These are phyloP conservation scores for Crossaster papposus DNA, from an alignment of 53 echinoderm and acorn worm species.

Conservation along the genomic window DNA sequence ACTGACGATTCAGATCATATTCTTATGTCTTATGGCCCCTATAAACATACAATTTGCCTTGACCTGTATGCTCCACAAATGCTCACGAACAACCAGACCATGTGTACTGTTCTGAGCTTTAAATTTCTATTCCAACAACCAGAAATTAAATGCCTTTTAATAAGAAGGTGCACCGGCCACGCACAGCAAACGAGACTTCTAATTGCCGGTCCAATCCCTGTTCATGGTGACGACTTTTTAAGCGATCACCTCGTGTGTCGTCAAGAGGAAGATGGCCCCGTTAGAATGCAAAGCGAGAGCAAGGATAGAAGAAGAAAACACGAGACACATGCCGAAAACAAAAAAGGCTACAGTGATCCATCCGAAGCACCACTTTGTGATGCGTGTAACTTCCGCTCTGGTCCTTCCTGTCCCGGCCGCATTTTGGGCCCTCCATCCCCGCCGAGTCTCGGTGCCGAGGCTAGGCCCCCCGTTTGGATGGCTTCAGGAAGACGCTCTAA, in stretches of 20 bases:
- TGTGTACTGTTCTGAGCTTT: too few relatives aligned
- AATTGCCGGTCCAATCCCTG: conserved; percentile 3
- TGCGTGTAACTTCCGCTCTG: conserved; percentile 57
- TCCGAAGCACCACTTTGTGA: conserved; percentile 52
- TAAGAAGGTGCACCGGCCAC: neutral
- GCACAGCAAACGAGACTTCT: conserved; percentile 26
- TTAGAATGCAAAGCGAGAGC: neutral
- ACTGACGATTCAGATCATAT: too few relatives aligned
- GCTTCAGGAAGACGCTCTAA: conserved; percentile 54
- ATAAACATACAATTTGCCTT: too few relatives aligned
- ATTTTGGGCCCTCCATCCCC: conserved; percentile 35
- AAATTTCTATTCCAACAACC: too few relatives aligned
- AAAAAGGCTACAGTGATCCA: conserved; percentile 54
- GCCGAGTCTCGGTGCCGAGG: conserved; percentile 26
- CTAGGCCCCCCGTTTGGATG: conserved; percentile 25
- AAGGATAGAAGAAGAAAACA: neutral
- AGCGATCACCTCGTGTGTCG: conserved; percentile 37
- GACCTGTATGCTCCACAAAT: too few relatives aligned
- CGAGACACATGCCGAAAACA: too few relatives aligned
- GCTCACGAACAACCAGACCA: too few relatives aligned
- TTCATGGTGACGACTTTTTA: conserved; percentile 54
- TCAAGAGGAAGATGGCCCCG: conserved; percentile 54
- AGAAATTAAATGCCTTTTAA: too few relatives aligned
- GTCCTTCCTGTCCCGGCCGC: conserved; percentile 31
- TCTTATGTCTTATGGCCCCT: too few relatives aligned